phyloP scores from a whole-genome alignment of 2,888 invertebrate species.

The Penaeus monodon region DNA sequence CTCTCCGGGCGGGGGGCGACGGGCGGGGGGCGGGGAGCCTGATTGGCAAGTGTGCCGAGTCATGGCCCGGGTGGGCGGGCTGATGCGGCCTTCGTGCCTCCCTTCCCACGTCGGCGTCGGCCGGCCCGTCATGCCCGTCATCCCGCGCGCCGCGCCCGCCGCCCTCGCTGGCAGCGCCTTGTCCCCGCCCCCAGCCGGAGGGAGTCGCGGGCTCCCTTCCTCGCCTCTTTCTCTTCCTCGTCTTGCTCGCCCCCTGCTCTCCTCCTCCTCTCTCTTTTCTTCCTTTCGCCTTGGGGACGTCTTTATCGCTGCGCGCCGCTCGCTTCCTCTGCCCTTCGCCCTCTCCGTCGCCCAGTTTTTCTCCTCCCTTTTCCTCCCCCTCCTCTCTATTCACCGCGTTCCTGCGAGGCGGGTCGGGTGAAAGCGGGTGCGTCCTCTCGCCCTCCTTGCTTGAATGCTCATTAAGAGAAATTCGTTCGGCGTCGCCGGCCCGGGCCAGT shows the following conservation, averaged over 20 bases:
- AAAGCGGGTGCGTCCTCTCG: conserved; percentile 6
- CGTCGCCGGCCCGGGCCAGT: background rate
- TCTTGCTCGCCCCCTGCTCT: conserved; percentile 8
- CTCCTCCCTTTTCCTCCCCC: background rate
- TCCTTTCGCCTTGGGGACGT: background rate
- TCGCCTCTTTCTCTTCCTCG: conserved; percentile 1
- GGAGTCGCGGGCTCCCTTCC: background rate
- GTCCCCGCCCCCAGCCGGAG: background rate
- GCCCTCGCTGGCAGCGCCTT: background rate
- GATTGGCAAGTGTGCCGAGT: conserved; percentile 37
- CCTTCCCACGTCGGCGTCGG: conserved; percentile 19
- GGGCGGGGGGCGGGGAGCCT: conserved; percentile 2
- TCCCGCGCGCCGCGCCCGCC: background rate
- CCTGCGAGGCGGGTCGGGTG: background rate
- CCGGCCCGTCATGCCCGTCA: conserved; percentile 15
- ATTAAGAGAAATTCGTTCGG: conserved; percentile 13
- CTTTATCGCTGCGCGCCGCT: background rate
- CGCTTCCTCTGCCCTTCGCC: background rate
- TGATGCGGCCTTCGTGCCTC: conserved; percentile 22
- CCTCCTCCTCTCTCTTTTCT: background rate
- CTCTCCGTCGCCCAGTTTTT: background rate
- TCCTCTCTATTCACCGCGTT: background rate
- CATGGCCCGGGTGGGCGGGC: conserved; percentile 25
- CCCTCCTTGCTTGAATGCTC: conserved; percentile 21
- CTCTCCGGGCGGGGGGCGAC: background rate